These are phyloP conservation scores for Agrochola macilenta DNA, from an alignment of 2,888 invertebrate species.

Conservation along the genomic window DNA sequence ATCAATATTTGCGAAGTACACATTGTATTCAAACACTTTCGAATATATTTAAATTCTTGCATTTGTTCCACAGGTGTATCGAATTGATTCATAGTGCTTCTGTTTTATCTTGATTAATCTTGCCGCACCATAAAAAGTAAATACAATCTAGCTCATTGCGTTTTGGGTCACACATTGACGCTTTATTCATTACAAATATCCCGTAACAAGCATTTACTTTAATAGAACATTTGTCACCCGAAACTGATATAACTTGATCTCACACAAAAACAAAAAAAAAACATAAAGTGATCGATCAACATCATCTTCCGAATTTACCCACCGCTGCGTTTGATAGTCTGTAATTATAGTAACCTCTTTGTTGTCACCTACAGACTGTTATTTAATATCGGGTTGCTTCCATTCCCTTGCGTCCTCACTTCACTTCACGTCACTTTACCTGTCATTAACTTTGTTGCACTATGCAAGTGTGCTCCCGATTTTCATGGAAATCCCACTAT, in stretches of 20 bases:
- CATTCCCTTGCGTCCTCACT: not conserved
- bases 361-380: not conserved
- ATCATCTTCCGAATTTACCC: conserved; percentile 6
- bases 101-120: conserved; percentile 16
- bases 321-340: conserved; percentile 12
- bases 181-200: too few relatives aligned
- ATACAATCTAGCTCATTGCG: not conserved
- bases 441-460: not conserved
- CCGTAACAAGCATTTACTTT: not conserved
- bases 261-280: not conserved
- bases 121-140: not conserved
- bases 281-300: conserved; percentile 3
- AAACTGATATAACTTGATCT: not conserved
- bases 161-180: too few relatives aligned
- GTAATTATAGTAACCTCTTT: conserved; percentile 1
- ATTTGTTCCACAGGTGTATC: not conserved
- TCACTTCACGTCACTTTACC: not conserved
- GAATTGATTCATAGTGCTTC: not conserved
- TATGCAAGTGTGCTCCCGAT: not conserved
- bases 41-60: conserved; percentile 1
- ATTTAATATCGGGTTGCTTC: not conserved
- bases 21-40: conserved; percentile 8
- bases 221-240: not conserved
- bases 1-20: conserved; percentile 20
- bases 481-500: not conserved